A percentile compares a stretch with the other conserved stretches of the same genome.
These are phyloP conservation scores for Malurus melanocephalus DNA, from an alignment of 2,113 vertebrate species.

Conservation along the genomic window DNA sequence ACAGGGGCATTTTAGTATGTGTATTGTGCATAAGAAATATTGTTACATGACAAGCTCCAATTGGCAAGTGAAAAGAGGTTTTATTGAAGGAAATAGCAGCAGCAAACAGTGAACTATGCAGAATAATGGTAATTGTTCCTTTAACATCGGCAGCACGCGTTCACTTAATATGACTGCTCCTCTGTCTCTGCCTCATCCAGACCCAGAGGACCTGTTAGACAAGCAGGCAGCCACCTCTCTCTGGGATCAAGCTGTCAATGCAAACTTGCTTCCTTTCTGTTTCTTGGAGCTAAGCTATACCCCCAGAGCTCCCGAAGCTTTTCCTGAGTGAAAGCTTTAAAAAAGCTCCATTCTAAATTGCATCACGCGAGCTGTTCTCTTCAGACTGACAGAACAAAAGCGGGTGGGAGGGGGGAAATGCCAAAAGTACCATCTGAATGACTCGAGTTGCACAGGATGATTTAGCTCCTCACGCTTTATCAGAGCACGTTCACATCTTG, in stretches of 20 bases:
- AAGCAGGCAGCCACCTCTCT: slow-evolving; percentile 73
- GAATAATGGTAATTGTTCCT: slow-evolving; percentile 72
- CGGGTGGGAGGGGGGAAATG: neutral
- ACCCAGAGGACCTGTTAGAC: slow-evolving; percentile 74
- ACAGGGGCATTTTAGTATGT: slow-evolving; percentile 70
- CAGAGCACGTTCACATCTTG: neutral
- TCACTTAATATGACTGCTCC: slow-evolving; percentile 67
- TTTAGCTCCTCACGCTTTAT: slow-evolving; percentile 37
- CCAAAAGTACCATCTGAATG: slow-evolving; percentile 62
- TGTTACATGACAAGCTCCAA: slow-evolving; percentile 72
- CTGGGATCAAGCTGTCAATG: slow-evolving; percentile 75
- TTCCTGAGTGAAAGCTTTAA: slow-evolving; percentile 75
- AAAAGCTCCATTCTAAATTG: slow-evolving; percentile 72
- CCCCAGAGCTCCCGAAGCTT: slow-evolving; percentile 68
- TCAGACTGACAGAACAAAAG: slow-evolving; percentile 77
- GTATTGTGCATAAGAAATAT: slow-evolving; percentile 69
- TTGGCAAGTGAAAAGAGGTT: slow-evolving; percentile 71
- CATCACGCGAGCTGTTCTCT: slow-evolving; percentile 61
- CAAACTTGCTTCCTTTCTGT: slow-evolving; percentile 68
- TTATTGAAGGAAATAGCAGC: slow-evolving; percentile 71
- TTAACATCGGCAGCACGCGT: slow-evolving; percentile 50
- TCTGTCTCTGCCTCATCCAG: slow-evolving; percentile 66
- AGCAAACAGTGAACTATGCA: slow-evolving; percentile 65
- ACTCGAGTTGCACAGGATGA: slow-evolving; percentile 45
- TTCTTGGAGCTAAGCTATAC: slow-evolving; percentile 68